A percentile compares a stretch with the other conserved stretches of the same genome.
Conservation (phyloP, 2,113 vertebrate genomes). For the Platysteira castanea region DNA sequence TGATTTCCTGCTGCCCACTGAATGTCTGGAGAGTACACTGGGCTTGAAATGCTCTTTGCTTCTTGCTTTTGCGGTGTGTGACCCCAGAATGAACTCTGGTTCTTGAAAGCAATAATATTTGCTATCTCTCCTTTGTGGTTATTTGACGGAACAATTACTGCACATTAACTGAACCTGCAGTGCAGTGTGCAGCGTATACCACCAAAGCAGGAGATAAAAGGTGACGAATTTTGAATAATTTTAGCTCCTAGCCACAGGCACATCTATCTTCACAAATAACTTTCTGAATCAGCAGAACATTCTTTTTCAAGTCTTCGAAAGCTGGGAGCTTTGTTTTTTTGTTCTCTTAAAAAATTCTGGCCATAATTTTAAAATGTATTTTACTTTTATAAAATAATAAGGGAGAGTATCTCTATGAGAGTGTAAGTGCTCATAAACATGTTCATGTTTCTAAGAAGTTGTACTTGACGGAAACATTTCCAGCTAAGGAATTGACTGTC, state of each 20-base stretch:
- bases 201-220: slow-evolving; percentile 13
- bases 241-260: background rate
- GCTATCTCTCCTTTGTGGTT: slow-evolving; percentile 6
- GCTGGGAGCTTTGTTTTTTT: background rate
- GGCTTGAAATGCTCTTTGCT: background rate
- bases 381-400: background rate
- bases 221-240: slow-evolving; percentile 5
- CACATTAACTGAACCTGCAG: background rate
- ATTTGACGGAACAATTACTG: background rate
- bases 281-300: slow-evolving; percentile 1
- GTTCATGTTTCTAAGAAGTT: background rate
- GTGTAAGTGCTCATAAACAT: background rate
- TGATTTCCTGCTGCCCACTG: background rate
- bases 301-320: background rate
- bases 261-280: background rate
- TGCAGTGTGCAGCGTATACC: background rate
- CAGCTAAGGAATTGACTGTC: background rate
- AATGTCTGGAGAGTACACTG: background rate
- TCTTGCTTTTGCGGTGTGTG: background rate
- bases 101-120: background rate
- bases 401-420: background rate
- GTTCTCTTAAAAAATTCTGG: background rate
- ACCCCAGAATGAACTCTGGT: background rate
- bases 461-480: background rate
- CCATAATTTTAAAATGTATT: background rate